Conservation (phyloP, 2,797 vertebrate species). For the Acanthurus lineatus region DNA sequence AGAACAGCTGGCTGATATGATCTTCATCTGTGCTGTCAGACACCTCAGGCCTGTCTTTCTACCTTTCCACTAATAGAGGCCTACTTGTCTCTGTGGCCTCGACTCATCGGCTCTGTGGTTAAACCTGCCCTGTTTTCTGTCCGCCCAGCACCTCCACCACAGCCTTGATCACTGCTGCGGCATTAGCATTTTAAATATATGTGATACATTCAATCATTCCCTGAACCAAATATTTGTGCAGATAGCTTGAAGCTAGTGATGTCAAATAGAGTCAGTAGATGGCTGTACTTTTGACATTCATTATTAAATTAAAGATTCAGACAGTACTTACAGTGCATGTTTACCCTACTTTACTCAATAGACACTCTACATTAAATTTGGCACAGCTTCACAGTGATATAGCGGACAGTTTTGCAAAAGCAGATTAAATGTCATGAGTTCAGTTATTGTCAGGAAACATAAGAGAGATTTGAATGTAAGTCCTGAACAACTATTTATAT, state of each 20-base stretch:
- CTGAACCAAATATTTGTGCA: slow-evolving; percentile 6
- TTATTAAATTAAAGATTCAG: slow-evolving; percentile 1
- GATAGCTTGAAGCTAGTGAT: slow-evolving; percentile 11
- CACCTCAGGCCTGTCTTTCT: not conserved
- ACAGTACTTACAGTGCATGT: not conserved
- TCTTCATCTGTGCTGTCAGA: slow-evolving; percentile 36
- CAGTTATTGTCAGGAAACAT: not conserved
- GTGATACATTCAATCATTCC: slow-evolving; percentile 15
- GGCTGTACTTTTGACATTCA: not conserved
- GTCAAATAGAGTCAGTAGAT: not conserved
- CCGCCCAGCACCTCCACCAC: not conserved
- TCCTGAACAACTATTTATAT: not conserved
- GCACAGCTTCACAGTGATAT: no score
- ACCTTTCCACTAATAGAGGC: slow-evolving; percentile 4
- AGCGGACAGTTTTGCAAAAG: no score
- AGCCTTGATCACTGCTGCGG: slow-evolving; percentile 3
- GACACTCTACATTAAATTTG: not conserved
- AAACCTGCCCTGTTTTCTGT: not conserved
- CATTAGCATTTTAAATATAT: slow-evolving; percentile 2
- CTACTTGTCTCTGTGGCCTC: slow-evolving; percentile 10
- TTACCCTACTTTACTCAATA: not conserved
- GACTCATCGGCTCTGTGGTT: slow-evolving; percentile 10
- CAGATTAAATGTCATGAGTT: not conserved
- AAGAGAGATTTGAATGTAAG: not conserved
- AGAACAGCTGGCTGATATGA: slow-evolving; percentile 36